Percentiles rank a stretch among this genome's conserved stretches.
phyloP scores from a whole-genome alignment of 2,797 vertebrate genomes.

The Coranthus polyacanthus region DNA sequence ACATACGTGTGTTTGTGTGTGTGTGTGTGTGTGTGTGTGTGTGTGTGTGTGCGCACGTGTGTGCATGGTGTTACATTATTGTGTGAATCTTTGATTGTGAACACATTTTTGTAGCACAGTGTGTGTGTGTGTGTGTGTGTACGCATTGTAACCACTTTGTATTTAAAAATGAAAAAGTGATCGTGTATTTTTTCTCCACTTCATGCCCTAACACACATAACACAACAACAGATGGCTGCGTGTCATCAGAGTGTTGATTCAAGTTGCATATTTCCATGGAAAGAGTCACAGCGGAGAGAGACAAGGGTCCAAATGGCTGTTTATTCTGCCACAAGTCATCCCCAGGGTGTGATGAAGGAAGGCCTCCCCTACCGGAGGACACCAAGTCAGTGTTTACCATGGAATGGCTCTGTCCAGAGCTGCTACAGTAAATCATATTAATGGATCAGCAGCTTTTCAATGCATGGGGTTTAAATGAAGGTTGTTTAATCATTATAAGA shows the following conservation, averaged over 20 bases:
- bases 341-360: slow-evolving; percentile 83
- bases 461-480: slow-evolving; percentile 80
- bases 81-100: slow-evolving; percentile 46
- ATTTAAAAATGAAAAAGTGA: slow-evolving; percentile 18
- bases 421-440: slow-evolving; percentile 79
- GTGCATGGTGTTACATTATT: slow-evolving; percentile 32
- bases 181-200: slow-evolving; percentile 75
- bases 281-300: slow-evolving; percentile 81
- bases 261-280: slow-evolving; percentile 81
- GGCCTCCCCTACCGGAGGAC: slow-evolving; percentile 79
- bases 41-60: slow-evolving; percentile 3
- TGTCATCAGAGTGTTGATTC: slow-evolving; percentile 86
- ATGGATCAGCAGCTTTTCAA: slow-evolving; percentile 77
- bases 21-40: slow-evolving; percentile 12
- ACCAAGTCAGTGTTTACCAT: slow-evolving; percentile 70
- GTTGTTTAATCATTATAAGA: slow-evolving; percentile 79
- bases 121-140: slow-evolving; percentile 4
- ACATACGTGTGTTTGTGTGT: slow-evolving; percentile 31
- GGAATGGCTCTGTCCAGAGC: slow-evolving; percentile 60
- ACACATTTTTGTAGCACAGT: slow-evolving; percentile 26
- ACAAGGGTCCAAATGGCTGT: slow-evolving; percentile 84
- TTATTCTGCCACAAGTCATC: slow-evolving; percentile 83
- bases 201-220: slow-evolving; percentile 82
- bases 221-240: slow-evolving; percentile 86
- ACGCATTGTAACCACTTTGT: slow-evolving; percentile 50